Evolutionary conservation across 2,797 vertebrate species (phyloP).

Genomic region (Myotis findleyi): DNA sequence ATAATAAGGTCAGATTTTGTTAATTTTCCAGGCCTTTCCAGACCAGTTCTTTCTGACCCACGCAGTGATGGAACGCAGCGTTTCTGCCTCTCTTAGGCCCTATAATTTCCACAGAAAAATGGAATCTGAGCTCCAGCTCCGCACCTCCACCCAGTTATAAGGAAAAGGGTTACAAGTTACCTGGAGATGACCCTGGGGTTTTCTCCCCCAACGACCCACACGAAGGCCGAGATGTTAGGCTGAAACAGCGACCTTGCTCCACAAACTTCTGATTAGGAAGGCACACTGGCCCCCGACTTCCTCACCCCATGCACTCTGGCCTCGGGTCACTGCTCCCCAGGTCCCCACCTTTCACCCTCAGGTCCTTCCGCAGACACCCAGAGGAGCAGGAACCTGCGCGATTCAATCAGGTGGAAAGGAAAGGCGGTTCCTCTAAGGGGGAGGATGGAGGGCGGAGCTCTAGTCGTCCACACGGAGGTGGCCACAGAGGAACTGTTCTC

Average conservation of each 20-base stretch:
- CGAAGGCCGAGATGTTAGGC: not conserved
- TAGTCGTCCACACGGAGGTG: not conserved
- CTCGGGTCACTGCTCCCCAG: not conserved
- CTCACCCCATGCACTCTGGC: not conserved
- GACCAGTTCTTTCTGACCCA: not conserved
- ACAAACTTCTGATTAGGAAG: not conserved
- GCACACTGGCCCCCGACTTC: not conserved
- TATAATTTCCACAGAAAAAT: not conserved
- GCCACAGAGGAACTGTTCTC: not conserved
- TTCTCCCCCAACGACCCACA: not conserved
- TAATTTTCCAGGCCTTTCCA: not conserved
- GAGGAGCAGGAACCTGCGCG: not conserved
- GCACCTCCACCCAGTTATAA: not conserved
- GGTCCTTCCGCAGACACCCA: not conserved
- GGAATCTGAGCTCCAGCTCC: not conserved
- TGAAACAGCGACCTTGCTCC: not conserved
- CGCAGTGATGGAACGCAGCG: not conserved
- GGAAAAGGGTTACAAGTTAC: not conserved
- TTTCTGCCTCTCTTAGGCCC: not conserved
- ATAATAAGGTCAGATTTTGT: not conserved
- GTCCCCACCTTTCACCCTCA: not conserved
- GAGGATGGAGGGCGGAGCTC: not conserved
- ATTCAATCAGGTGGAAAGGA: not conserved
- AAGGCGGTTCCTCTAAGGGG: accelerated
- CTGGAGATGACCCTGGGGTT: not conserved